phyloP scores from a whole-genome alignment of 2,113 vertebrate species.

The Stigmatopora argus region DNA sequence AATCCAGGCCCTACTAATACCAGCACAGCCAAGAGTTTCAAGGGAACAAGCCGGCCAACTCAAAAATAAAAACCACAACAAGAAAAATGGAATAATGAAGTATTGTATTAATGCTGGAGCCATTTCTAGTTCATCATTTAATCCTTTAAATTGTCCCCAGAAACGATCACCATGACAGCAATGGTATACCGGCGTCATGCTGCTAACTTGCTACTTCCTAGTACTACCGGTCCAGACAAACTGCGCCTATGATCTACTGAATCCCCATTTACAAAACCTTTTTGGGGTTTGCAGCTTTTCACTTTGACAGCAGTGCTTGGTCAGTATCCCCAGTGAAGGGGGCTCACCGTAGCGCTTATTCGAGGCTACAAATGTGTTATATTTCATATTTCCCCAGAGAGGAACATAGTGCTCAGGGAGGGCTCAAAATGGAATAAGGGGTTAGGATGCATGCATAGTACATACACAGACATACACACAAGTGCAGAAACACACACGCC shows the following conservation, averaged over 20 bases:
- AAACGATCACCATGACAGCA: too few relatives aligned
- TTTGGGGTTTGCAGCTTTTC: neutral
- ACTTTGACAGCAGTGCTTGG: neutral
- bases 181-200: too few relatives aligned
- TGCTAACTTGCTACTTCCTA: too few relatives aligned
- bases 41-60: too few relatives aligned
- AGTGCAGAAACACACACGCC: neutral
- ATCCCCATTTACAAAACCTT: neutral
- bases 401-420: constrained; percentile 44
- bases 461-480: neutral
- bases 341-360: constrained; percentile 45
- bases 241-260: neutral
- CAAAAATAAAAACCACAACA: too few relatives aligned
- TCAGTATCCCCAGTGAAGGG: neutral
- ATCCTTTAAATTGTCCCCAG: too few relatives aligned
- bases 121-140: too few relatives aligned
- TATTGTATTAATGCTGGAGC: too few relatives aligned
- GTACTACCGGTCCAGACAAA: too few relatives aligned
- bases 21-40: too few relatives aligned
- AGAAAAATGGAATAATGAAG: too few relatives aligned
- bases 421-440: constrained; percentile 47
- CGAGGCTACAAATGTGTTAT: constrained; percentile 66
- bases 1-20: too few relatives aligned
- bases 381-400: constrained; percentile 64
- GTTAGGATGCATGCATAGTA: constrained; percentile 12